Evolutionary conservation across 2,797 vertebrate genomes (phyloP), one percentile per base, ranked within the genome.

Genomic region (Xenentodon cancila): DNA sequence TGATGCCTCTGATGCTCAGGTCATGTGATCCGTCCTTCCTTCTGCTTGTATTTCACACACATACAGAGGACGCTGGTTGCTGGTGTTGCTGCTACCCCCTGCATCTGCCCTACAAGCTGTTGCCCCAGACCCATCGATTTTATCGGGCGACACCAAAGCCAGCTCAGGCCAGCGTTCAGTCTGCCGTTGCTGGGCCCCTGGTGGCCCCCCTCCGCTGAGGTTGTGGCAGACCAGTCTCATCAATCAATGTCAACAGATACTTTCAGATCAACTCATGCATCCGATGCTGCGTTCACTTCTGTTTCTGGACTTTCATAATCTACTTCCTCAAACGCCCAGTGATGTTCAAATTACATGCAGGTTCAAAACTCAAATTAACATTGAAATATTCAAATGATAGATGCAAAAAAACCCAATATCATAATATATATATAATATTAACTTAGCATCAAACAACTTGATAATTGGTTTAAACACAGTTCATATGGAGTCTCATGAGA

Each of bases 101-200:
- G 25, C 68, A 70, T 56, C 59, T 84, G 84, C 73, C 74, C 84
- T 59, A 59, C 67, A 79, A 73, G 51, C 68, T 71, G 19, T 56
- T 59, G 68, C 62, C 68, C 83, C 86, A 88, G 86, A 89, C 88
- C 82, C 80, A 91, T 92, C 78, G 91, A 92, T 93, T 91, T 90
- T 87, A 90, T 91, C 1, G 82, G 89, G 68, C 60, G 37, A 82
- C 56, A 37, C 67, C 83, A 84, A 55, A 82, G 78, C 85, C 83
- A 71, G 91, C 77, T 81, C 78, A 86, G 88, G 66, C 86, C 71
- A 64, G 75, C 48, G 75, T 83, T 77, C 86, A 79, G 80, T 84
- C 82, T 70, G 66, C 72, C 1, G 54, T 42, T 30, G 25, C 25
- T 5, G 72, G 69, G 81, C 82, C 87, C 52, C 64, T 9, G 87